Evolutionary conservation across 2,797 vertebrate genomes (phyloP).

Genomic region (Mormyrus proboscirostris): DNA sequence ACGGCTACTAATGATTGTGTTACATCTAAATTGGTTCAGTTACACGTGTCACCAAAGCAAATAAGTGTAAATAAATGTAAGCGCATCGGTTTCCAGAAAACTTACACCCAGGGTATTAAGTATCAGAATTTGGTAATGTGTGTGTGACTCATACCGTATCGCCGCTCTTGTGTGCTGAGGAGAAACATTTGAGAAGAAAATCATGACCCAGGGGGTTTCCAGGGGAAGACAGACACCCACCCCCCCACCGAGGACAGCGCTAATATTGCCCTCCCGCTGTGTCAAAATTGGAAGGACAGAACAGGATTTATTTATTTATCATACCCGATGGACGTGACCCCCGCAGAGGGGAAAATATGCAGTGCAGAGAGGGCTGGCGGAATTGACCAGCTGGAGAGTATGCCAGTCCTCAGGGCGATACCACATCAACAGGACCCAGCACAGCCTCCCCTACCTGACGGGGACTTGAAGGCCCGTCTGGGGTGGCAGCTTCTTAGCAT

Average conservation of each 20-base stretch:
- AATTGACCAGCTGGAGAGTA: not conserved
- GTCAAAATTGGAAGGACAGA: not conserved
- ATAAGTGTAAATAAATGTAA: not conserved
- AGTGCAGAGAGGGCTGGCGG: not conserved
- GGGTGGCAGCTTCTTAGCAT: not conserved
- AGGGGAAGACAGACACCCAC: not conserved
- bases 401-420: not conserved
- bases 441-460: not conserved
- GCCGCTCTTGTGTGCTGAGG: not conserved
- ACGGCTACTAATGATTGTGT: not conserved
- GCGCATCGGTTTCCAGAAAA: not conserved
- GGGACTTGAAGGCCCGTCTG: not conserved
- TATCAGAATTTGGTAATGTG: not conserved
- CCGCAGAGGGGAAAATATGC: not conserved
- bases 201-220: not conserved
- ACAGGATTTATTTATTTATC: not conserved
- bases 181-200: not conserved
- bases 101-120: not conserved
- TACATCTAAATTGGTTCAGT: not conserved
- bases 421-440: not conserved
- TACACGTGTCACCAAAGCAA: not conserved
- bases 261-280: not conserved
- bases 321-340: not conserved
- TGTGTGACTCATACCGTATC: not conserved
- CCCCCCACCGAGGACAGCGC: not conserved